Base-by-base conservation (phyloP, 2,888 invertebrate species). In the Philhelius pedissequus region DNA sequence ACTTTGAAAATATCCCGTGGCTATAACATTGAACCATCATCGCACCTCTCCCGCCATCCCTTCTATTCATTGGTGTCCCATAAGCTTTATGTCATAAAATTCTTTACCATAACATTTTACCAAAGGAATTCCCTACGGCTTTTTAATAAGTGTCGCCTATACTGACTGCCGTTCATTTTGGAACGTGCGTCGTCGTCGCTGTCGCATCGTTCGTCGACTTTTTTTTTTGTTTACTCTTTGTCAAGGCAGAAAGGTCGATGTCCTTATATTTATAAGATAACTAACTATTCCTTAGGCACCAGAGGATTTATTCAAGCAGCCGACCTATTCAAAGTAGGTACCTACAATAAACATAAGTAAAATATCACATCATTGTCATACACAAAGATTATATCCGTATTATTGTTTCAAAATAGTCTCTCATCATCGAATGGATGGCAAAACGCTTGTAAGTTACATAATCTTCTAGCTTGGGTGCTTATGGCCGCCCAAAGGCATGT, bases 71-170 rank as follows among this genome's bases (percentile, higher is more conserved):
- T 69, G 11, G 20, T 45, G 43, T 32, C 45, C 73, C 73, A 50
- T 56, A 69, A 64, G 82, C 45, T 52, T 56, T 68, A 50, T 74
- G 69, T 69, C 73, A 74, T 78, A 83, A 83, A 78, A 78, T 68
- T 73, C 62, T 82, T 68, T 73, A 77, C 78, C 82, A 77, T 73
- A 78, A 73, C 62, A 73, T 82, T 66, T n/a, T 50, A 69, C 69
- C 69, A 62, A 74, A 69, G 54, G 73, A 58, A 69, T 69, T 64
- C 69, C 78, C 73, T 32, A 62, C 38, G 77, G 82, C 82, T 74
- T 69, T 83, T 83, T 78, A 78, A 74, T 78, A 83, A 78, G 78
- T 78, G 74, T 78, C 78, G 74, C 73, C 58, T 48, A n/a, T n/a
- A 20, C 32, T 48, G 40, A 22, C 40, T 38, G 64, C 64, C 30